phyloP scores from a whole-genome alignment of 2,113 vertebrate species.

The Chlorocebus sabaeus region DNA sequence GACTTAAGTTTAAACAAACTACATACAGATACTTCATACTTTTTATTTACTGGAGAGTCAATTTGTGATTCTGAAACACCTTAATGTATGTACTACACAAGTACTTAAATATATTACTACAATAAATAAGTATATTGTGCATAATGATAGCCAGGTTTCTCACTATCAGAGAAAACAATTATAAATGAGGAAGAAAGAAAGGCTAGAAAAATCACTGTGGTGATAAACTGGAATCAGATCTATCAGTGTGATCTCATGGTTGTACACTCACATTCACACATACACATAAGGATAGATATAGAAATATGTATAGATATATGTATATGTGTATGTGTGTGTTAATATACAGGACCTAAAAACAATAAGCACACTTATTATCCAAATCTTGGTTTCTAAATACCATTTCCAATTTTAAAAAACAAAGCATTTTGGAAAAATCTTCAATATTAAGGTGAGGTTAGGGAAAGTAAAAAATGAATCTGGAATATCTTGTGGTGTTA shows the following conservation, averaged over 20 bases:
- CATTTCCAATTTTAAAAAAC: neutral
- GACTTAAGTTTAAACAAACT: neutral
- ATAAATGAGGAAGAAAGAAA: neutral
- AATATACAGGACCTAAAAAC: neutral
- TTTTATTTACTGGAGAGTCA: neutral
- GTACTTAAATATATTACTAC: neutral
- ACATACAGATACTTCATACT: neutral
- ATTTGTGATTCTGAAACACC: neutral
- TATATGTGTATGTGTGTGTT: neutral
- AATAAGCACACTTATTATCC: neutral
- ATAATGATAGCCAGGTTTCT: neutral
- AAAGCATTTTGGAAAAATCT: neutral
- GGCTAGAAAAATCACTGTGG: neutral
- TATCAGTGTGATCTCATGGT: neutral
- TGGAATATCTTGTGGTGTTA: neutral
- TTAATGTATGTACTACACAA: neutral
- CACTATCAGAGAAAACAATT: neutral
- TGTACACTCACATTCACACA: too few relatives aligned
- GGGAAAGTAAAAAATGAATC: neutral
- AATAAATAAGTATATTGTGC: neutral
- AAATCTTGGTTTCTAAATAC: neutral
- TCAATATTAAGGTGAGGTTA: neutral
- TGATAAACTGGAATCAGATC: neutral
- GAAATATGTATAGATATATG: neutral
- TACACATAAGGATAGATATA: neutral